phyloP scores from a whole-genome alignment of 2,113 vertebrate genomes.

The Egretta garzetta region DNA sequence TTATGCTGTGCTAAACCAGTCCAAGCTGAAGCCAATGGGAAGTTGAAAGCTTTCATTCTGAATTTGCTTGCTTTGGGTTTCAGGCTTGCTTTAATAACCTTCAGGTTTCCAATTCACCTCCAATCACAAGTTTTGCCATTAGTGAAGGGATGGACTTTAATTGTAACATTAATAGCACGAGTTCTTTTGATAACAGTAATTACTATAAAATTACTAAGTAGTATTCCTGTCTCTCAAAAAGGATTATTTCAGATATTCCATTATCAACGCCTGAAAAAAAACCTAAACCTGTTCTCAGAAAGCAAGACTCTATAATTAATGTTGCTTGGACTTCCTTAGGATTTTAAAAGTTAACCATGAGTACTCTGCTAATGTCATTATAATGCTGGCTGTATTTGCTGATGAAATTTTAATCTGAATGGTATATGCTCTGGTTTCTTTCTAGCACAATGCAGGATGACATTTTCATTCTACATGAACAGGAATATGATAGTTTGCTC shows the following conservation, averaged over 20 bases:
- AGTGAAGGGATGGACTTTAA: not conserved
- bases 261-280: not conserved
- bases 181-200: not conserved
- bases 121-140: not conserved
- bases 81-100: not conserved
- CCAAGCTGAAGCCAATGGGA: not conserved
- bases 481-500: conserved; percentile 95
- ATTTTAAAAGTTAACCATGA: not conserved
- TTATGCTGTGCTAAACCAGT: not conserved
- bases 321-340: not conserved
- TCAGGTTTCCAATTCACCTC: not conserved
- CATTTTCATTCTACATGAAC: conserved; percentile 91
- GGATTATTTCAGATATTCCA: not conserved
- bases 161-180: not conserved
- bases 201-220: not conserved
- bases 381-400: not conserved
- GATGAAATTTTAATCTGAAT: not conserved
- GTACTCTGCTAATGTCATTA: not conserved
- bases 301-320: not conserved
- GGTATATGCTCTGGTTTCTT: not conserved
- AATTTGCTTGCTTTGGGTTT: not conserved
- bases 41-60: not conserved
- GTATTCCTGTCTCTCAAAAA: not conserved
- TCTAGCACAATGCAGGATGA: conserved; percentile 92
- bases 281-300: not conserved